Evolutionary conservation across 2,888 invertebrate genomes (phyloP).

Genomic region (Celastrina argiolus): DNA sequence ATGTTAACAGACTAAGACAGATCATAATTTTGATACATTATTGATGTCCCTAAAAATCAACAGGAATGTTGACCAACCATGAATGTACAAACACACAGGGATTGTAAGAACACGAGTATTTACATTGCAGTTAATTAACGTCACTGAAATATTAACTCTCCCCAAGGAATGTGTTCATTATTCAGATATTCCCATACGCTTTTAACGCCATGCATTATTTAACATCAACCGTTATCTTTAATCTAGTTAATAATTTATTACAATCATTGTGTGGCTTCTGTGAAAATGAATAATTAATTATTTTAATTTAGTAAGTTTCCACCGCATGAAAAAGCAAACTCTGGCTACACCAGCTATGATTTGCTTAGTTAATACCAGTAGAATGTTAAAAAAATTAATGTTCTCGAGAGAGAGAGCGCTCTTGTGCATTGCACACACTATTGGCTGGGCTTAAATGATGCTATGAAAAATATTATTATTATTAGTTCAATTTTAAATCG

Average conservation of each 20-base stretch:
- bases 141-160: background rate
- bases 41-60: no score
- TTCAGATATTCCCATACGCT: background rate
- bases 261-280: background rate
- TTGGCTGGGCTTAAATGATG: no score
- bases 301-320: background rate
- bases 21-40: no score
- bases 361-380: no score
- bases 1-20: no score
- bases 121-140: background rate
- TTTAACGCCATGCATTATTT: background rate
- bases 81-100: background rate
- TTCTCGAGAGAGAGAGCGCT: no score
- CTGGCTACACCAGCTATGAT: no score
- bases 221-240: background rate
- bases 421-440: no score
- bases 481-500: no score
- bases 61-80: background rate
- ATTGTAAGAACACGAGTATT: background rate
- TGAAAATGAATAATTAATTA: background rate
- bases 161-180: background rate
- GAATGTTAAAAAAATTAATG: no score
- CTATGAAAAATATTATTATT: no score
- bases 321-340: no score
- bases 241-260: background rate